Base-by-base conservation (phyloP, 2,888 invertebrate species). In the Polyommatus iphigenia region DNA sequence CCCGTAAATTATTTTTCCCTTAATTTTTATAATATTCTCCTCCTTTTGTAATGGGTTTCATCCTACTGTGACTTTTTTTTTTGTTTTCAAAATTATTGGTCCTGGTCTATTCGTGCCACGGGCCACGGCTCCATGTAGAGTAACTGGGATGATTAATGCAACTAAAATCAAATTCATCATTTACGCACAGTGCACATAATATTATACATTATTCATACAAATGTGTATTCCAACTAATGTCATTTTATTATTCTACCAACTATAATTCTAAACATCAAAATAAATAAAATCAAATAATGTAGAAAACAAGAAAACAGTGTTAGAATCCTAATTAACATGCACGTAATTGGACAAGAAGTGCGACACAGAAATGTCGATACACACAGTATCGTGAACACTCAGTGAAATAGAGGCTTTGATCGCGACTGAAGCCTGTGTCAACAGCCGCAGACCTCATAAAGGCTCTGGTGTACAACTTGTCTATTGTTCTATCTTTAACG, bases 391-490 rank as follows among this genome's bases (percentile, higher is more conserved):
- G 67, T 67, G 67, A 32, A 67, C 67, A 67, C 67, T 67, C 67
- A 67, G 67, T 67, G 67, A 67, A 67, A 32, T 67, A 29, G 67
- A 29, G 67, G 67, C 67, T 67, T 67, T 67, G 67, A 67, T 67
- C 67, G 15, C 15, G 67, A 6, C 15, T 67, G 67, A 67, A 67
- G 67, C 29, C 67, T 67, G 29, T 67, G 67, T 67, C 67, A 67
- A 67, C 67, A 67, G 67, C 29, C 67, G 32, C 67, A 67, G 67
- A 67, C 67, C 67, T 29, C 67, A 67, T 32, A 67, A 67, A 67
- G 67, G 67, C 29, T 29, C 67, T 24, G 24, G 15, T 67, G 29
- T 32, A 15, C 29, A 67, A 67, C 67, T 32, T 32, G 67, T 67
- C 29, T 32, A 67, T 67, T 67, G 67, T 67, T 67, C 32, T 32